These are phyloP conservation scores for Eremophila alpestris DNA, from an alignment of 2,797 vertebrate genomes.

Conservation along the genomic window DNA sequence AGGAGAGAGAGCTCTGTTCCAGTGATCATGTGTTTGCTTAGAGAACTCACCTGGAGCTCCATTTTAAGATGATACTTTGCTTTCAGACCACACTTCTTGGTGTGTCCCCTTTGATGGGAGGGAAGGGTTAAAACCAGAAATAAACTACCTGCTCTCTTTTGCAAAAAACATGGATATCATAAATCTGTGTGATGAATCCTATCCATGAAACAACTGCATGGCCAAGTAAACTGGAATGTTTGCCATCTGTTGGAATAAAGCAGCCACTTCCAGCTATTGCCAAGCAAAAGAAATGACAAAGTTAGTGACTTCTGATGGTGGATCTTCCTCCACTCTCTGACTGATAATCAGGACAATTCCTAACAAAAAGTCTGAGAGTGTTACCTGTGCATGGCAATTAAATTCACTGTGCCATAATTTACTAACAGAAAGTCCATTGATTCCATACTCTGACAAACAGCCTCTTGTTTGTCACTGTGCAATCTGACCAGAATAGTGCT, in stretches of 20 bases:
- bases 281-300: not conserved
- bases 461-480: not conserved
- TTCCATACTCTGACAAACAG: constrained; percentile 45
- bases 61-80: constrained; percentile 23
- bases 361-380: not conserved
- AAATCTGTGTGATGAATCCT: constrained; percentile 19
- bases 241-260: constrained; percentile 19
- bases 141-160: constrained; percentile 25
- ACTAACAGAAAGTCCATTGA: not conserved
- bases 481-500: not conserved
- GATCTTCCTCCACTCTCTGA: not conserved
- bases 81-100: constrained; percentile 45
- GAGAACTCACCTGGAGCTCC: constrained; percentile 45
- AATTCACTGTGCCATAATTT: not conserved
- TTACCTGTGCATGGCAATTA: not conserved
- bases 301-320: not conserved
- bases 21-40: not conserved
- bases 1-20: constrained; percentile 29
- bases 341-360: not conserved
- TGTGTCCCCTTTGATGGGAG: not conserved
- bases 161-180: constrained; percentile 2
- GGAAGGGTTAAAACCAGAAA: constrained; percentile 20
- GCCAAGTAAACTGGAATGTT: constrained; percentile 1
- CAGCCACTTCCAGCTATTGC: constrained; percentile 1
- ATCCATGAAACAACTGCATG: not conserved